phyloP scores from a whole-genome alignment of 1,140 invertebrate species.

The Dolichoris vasculosae region DNA sequence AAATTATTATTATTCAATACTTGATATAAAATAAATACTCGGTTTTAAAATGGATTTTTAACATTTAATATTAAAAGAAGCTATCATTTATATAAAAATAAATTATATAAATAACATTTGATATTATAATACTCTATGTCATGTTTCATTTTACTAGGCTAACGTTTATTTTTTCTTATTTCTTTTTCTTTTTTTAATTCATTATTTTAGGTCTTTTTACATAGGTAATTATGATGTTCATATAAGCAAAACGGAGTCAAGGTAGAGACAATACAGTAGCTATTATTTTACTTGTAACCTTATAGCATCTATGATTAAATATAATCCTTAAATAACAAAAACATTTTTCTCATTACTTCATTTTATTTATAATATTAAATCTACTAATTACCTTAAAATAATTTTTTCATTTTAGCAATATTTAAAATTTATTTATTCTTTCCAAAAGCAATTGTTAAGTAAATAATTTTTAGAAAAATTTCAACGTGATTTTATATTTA shows the following conservation, averaged over 20 bases:
- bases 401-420: too few species aligned
- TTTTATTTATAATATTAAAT: too few species aligned
- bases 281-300: neutral
- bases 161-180: neutral
- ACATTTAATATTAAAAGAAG: neutral
- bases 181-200: neutral
- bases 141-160: neutral
- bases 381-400: too few species aligned
- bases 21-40: too few species aligned
- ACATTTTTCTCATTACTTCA: neutral
- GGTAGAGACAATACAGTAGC: neutral
- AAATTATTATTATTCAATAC: too few species aligned
- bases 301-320: neutral
- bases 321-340: neutral
- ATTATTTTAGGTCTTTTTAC: slow-evolving; percentile 39
- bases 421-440: too few species aligned
- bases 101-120: neutral
- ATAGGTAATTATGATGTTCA: slow-evolving; percentile 48
- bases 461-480: too few species aligned
- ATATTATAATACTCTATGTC: neutral
- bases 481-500: too few species aligned
- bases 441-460: too few species aligned
- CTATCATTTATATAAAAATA: neutral
- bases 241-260: slow-evolving; percentile 41
- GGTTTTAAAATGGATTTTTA: too few species aligned